These are phyloP conservation scores for Ormia ochracea DNA, from an alignment of 2,888 invertebrate species.

Conservation along the genomic window DNA sequence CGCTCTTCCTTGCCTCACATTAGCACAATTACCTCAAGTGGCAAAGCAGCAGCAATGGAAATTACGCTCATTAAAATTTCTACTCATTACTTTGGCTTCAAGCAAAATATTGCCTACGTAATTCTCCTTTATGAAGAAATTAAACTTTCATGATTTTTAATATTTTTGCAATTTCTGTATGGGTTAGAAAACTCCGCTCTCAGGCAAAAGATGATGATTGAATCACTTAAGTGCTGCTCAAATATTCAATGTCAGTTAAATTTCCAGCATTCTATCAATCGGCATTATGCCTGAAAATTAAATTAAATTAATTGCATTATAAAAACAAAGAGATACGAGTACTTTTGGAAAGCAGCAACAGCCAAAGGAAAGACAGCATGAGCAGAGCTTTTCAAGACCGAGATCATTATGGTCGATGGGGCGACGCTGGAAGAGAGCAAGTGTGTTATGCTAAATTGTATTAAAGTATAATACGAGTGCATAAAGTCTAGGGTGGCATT, in stretches of 20 bases:
- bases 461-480: slow-evolving; percentile 1
- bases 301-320: slow-evolving; percentile 26
- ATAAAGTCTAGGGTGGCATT: background rate
- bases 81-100: too few relatives aligned
- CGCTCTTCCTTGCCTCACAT: too few relatives aligned
- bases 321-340: background rate
- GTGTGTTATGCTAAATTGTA: slow-evolving; percentile 35
- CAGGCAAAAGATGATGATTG: background rate
- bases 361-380: background rate
- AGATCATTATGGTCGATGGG: slow-evolving; percentile 41
- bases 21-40: too few relatives aligned
- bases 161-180: background rate
- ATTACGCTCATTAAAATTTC: too few relatives aligned
- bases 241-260: slow-evolving; percentile 10
- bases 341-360: background rate
- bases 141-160: too few relatives aligned
- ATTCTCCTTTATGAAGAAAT: too few relatives aligned
- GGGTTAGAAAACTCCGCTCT: background rate
- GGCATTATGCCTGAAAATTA: background rate
- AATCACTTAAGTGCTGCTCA: background rate
- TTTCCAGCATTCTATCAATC: background rate
- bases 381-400: slow-evolving; percentile 22
- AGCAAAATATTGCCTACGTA: too few relatives aligned
- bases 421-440: slow-evolving; percentile 9
- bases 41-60: too few relatives aligned